Conservation (phyloP, 2,797 vertebrate genomes). For the Sphenopsis melanotis region DNA sequence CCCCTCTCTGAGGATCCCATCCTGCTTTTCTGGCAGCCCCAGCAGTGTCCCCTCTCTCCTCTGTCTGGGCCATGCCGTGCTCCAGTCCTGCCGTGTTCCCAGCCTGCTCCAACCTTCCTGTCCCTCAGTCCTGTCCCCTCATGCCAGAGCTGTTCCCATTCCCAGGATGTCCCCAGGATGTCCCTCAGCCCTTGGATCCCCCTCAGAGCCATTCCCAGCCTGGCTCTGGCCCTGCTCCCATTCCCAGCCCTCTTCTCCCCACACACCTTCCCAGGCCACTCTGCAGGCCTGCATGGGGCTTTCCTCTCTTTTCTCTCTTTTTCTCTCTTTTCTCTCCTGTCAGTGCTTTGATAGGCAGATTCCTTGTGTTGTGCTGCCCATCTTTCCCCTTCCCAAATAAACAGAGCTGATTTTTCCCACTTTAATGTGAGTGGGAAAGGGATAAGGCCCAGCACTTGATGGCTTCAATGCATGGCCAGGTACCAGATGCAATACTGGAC, state of each 20-base stretch:
- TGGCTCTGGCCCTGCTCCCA: not conserved
- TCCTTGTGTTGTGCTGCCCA: not conserved
- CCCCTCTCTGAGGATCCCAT: not conserved
- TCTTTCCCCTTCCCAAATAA: not conserved
- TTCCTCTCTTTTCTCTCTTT: not conserved
- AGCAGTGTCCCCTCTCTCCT: not conserved
- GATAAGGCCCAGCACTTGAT: not conserved
- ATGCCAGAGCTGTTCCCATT: not conserved
- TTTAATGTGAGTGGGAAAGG: too few species aligned
- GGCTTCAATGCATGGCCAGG: not conserved
- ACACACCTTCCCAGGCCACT: not conserved
- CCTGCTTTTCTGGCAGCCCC: not conserved
- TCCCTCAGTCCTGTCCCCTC: not conserved
- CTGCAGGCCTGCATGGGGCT: not conserved
- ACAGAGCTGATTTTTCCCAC: not conserved
- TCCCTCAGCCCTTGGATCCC: not conserved
- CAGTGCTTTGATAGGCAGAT: not conserved
- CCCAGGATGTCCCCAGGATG: not conserved
- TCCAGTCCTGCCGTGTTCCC: not conserved
- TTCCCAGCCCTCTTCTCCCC: not conserved
- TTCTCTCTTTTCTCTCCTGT: not conserved
- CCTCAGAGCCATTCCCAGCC: not conserved
- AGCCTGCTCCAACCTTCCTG: not conserved
- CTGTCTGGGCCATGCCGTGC: too few species aligned
- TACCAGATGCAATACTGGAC: not conserved